Evolutionary conservation across 2,797 vertebrate species (phyloP), one percentile per base, ranked within the genome.

Genomic region (Galagoides demidoff): DNA sequence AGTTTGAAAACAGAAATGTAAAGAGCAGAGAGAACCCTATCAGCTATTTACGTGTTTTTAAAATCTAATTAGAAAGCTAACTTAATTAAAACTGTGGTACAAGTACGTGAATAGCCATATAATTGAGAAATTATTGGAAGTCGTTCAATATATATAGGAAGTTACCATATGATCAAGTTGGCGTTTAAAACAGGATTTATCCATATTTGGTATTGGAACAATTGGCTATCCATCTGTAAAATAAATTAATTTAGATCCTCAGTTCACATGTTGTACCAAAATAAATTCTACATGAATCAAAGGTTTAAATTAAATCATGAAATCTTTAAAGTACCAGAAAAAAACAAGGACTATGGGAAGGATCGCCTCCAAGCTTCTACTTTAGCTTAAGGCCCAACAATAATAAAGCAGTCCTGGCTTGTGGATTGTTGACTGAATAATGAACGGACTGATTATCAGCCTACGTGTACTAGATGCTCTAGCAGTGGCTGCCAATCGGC

Each of bases 201-300:
- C 93, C 95, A 90, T 95, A 94, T 95, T 96, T 96, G 85, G 89
- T 94, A 93, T 93, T 90, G 92, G 92, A 92, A 97, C 97, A 97
- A 95, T 93, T 97, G 93, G 85, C 93, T 95, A 95, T 74, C 92
- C 96, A 96, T 93, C 95, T 97, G 90, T 94, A 96, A 97, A 95
- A 95, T 88, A 96, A 96, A 95, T 96, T 95, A 95, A 96, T 93
- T 96, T 97, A 97, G 90, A 95, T 93, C 90, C 90, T 97, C 96
- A 94, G 78, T 97, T 96, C 88, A 93, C 94, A 96, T 97, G 95
- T 96, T 93, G 94, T 83, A 96, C 92, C 95, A 96, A 97, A 97
- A 95, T 95, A 95, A 96, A 95, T 96, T 86, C 89, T 90, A 87
- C 86, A 94, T 74, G 93, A 91, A 94, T 91, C 83, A 81, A 96